A percentile compares a stretch with the other conserved stretches of the same genome.
Conservation (phyloP, 2,797 vertebrate species). For the Xerus rutilus region DNA sequence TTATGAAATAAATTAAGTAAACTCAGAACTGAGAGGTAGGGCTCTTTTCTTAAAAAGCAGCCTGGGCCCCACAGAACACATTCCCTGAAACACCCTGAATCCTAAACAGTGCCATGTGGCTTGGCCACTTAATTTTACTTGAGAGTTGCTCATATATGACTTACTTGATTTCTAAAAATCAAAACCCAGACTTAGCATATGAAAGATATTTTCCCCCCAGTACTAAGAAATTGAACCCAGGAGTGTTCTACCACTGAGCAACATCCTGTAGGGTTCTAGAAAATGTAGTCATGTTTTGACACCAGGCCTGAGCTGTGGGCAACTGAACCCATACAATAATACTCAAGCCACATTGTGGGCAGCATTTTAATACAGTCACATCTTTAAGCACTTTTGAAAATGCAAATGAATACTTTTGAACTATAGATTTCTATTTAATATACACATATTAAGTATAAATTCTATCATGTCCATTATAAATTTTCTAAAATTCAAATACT, state of each 20-base stretch:
- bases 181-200: neutral
- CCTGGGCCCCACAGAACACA: neutral
- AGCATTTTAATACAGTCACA: neutral
- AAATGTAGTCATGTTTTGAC: neutral
- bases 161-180: neutral
- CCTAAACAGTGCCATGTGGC: neutral
- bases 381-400: neutral
- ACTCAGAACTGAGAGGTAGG: neutral
- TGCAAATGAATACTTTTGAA: neutral
- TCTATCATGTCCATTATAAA: neutral
- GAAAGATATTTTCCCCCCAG: neutral
- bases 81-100: neutral
- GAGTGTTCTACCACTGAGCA: too few relatives aligned
- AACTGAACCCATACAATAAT: neutral
- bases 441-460: neutral
- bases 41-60: neutral
- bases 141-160: neutral
- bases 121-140: neutral
- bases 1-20: neutral
- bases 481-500: constrained; percentile 52
- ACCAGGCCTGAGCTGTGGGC: neutral
- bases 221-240: too few relatives aligned
- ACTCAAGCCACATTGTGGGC: too few relatives aligned
- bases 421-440: constrained; percentile 30
- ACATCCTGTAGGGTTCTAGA: neutral